Conservation (phyloP, 2,113 vertebrate genomes). For the Tetraodon nigroviridis region DNA sequence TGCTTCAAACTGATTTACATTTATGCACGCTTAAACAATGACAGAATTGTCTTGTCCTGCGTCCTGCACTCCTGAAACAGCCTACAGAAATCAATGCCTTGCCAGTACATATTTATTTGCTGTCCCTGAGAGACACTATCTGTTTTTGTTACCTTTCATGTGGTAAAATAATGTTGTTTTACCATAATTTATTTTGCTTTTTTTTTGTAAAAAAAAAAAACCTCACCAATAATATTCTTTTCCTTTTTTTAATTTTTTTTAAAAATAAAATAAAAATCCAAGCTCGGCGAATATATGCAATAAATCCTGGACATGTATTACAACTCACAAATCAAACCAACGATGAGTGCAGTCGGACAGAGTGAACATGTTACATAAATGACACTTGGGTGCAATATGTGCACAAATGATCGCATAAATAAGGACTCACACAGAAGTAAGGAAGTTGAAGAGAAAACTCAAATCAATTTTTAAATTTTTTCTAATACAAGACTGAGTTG, state of each 20-base stretch:
- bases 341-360: slow-evolving; percentile 39
- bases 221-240: slow-evolving; percentile 31
- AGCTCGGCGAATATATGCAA: slow-evolving; percentile 56
- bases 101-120: slow-evolving; percentile 64
- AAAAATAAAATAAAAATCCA: slow-evolving; percentile 8
- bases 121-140: slow-evolving; percentile 59
- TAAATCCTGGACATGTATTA: slow-evolving; percentile 42
- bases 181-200: slow-evolving; percentile 43
- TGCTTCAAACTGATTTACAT: slow-evolving; percentile 42
- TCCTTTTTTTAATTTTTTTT: slow-evolving; percentile 36
- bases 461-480: slow-evolving; percentile 66
- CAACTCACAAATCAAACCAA: slow-evolving; percentile 45
- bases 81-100: slow-evolving; percentile 58
- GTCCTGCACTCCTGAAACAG: slow-evolving; percentile 43
- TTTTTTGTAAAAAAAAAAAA: slow-evolving; percentile 26
- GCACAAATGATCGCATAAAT: slow-evolving; percentile 49
- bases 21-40: slow-evolving; percentile 20
- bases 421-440: slow-evolving; percentile 46
- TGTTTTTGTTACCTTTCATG: slow-evolving; percentile 41
- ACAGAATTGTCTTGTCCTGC: slow-evolving; percentile 49
- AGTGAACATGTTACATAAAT: slow-evolving; percentile 46
- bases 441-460: slow-evolving; percentile 38
- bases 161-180: slow-evolving; percentile 43
- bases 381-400: slow-evolving; percentile 46
- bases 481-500: slow-evolving; percentile 60